Base-by-base conservation (phyloP, 2,888 invertebrate genomes). In the Sinotaia quadrata region DNA sequence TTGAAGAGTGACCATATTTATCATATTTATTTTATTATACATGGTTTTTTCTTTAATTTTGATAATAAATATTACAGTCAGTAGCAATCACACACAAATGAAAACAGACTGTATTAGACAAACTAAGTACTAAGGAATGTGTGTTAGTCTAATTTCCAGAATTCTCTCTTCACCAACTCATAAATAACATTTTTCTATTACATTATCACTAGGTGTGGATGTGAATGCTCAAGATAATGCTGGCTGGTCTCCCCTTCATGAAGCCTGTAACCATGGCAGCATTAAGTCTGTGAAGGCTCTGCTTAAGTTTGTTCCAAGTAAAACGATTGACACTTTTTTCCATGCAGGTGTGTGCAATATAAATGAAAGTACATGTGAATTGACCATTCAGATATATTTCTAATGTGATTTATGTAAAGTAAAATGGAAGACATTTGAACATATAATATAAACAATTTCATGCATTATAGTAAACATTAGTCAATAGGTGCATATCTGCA, bases 201-300 rank as follows among this genome's bases (percentile, higher is more conserved):
- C n/a, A n/a, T n/a, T n/a, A n/a, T 18, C 18, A 18, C 12, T 72
- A 78, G 93, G 92, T 12, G 91, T 92, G 3, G 91, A 92, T 83
- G 90, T 92, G 0, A 93, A 93, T 81, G 91, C 91, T 7, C 90
- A 91, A 79, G 93, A 93, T 79, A 88, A 92, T 77, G 92, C 91
- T 10, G 92, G 92, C 0, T 93, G 93, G 93, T 93, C 93, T 3
- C 92, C 93, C 0, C 83, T 93, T 78, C 93, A 93, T 82, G 93
- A 93, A 87, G 91, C 91, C 0, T 91, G 91, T n/a, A 91, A 90
- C 82, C 91, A 90, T 74, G 92, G 91, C 0, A 86, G 87, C 54
- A 79, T 90, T 2, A 90, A 91, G 59, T 89, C 93, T 67, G 91
- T 91, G 0, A 83, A 87, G 66, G 76, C 92, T 44, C 86, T 93